Percentiles rank a stretch among this genome's conserved stretches.
Evolutionary conservation across 2,797 vertebrate genomes (phyloP).

Genomic region (Urosaurus nigricauda): DNA sequence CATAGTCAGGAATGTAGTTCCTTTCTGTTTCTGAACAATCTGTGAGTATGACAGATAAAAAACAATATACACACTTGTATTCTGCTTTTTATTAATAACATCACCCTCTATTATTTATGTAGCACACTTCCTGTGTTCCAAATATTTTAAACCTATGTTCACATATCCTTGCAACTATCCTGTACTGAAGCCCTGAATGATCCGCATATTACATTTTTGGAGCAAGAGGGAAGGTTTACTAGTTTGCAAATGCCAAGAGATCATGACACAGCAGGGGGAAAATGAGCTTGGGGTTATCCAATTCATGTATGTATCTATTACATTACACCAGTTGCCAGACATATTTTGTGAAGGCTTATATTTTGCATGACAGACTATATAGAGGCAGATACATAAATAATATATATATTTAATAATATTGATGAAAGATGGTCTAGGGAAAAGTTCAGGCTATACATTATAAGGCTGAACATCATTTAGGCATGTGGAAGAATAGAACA

Average conservation of each 20-base stretch:
- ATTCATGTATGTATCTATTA: not conserved
- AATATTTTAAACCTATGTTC: not conserved
- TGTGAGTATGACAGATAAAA: not conserved
- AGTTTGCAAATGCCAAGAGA: not conserved
- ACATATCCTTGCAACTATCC: not conserved
- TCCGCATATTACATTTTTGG: not conserved
- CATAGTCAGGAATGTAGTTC: no score
- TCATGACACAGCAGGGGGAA: not conserved
- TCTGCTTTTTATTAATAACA: not conserved
- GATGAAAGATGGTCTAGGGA: no score
- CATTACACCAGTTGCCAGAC: not conserved
- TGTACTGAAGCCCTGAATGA: not conserved
- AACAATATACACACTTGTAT: not conserved
- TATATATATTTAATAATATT: no score
- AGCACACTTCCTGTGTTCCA: not conserved
- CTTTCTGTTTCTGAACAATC: not conserved
- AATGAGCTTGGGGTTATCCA: not conserved
- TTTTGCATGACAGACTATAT: not conserved
- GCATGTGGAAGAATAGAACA: no score
- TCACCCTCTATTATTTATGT: not conserved
- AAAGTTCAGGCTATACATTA: no score
- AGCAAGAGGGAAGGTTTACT: not conserved
- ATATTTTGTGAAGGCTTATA: not conserved
- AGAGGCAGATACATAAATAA: not conserved
- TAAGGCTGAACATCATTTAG: no score